Evolutionary conservation across 2,113 vertebrate genomes (phyloP).

Genomic region (Panthera tigris): DNA sequence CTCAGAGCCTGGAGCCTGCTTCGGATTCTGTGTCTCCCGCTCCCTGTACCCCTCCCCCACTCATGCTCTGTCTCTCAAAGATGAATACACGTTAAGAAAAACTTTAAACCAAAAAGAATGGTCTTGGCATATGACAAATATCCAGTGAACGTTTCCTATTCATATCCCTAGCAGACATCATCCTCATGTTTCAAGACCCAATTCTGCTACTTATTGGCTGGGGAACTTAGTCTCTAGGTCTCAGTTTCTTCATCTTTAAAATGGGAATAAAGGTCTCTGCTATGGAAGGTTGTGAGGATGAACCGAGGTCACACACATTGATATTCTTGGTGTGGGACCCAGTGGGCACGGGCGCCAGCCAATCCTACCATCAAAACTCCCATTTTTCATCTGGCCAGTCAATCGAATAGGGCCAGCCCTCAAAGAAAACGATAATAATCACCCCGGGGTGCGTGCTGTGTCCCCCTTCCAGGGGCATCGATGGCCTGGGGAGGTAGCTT

Average conservation of each 20-base stretch:
- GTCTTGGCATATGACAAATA: background rate
- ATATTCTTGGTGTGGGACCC: background rate
- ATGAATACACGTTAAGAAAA: no score
- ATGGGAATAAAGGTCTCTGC: background rate
- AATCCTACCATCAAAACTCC: background rate
- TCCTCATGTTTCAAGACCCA: background rate
- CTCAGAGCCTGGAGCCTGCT: no score
- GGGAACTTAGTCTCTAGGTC: background rate
- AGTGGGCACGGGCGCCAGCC: background rate
- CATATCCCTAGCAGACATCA: no score
- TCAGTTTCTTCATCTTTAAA: background rate
- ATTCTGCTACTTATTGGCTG: background rate
- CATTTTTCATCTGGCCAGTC: background rate
- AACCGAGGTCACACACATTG: background rate
- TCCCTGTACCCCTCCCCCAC: no score
- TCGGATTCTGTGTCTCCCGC: no score
- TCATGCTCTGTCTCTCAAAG: no score
- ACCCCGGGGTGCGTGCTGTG: rapidly evolving
- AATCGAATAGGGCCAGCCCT: background rate
- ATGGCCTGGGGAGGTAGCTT: rapidly evolving
- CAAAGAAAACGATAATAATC: background rate
- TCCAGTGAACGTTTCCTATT: background rate
- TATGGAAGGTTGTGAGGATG: background rate
- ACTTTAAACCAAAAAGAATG: background rate
- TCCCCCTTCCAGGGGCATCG: rapidly evolving